Conservation (phyloP, 2,797 vertebrate species). For the Tympanoctomys barrerae region DNA sequence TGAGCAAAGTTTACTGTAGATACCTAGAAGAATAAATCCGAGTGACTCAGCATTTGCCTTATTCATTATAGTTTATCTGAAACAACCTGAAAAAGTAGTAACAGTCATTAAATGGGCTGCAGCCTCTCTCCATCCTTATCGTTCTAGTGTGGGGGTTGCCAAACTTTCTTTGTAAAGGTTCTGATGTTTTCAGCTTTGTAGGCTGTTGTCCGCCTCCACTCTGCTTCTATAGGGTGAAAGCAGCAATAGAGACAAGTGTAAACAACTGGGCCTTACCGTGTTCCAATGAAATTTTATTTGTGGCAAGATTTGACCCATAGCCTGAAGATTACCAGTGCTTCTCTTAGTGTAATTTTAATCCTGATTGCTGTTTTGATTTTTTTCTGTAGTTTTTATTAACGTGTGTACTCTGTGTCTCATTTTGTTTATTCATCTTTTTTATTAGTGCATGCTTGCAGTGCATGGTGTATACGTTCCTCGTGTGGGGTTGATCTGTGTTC, state of each 20-base stretch:
- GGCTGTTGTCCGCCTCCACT: not conserved
- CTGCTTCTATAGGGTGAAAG: conserved; percentile 46
- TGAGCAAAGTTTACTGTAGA: not conserved
- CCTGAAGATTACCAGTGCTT: not conserved
- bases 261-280: not conserved
- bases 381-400: not conserved
- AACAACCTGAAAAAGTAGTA: not conserved
- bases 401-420: not conserved
- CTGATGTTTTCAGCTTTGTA: conserved; percentile 12
- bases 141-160: conserved; percentile 25
- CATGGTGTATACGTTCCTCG: not conserved
- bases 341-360: conserved; percentile 17
- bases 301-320: conserved; percentile 7
- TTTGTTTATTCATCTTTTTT: not conserved
- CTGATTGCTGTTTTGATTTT: not conserved
- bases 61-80: not conserved
- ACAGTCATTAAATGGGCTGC: not conserved
- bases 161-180: conserved; percentile 43
- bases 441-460: not conserved
- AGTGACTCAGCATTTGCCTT: not conserved
- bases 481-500: not conserved
- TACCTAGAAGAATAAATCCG: not conserved
- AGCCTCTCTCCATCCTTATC: not conserved
- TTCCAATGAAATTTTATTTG: conserved; percentile 5
- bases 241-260: not conserved